phyloP scores from a whole-genome alignment of 2,797 vertebrate species.

The Vireo griseus region DNA sequence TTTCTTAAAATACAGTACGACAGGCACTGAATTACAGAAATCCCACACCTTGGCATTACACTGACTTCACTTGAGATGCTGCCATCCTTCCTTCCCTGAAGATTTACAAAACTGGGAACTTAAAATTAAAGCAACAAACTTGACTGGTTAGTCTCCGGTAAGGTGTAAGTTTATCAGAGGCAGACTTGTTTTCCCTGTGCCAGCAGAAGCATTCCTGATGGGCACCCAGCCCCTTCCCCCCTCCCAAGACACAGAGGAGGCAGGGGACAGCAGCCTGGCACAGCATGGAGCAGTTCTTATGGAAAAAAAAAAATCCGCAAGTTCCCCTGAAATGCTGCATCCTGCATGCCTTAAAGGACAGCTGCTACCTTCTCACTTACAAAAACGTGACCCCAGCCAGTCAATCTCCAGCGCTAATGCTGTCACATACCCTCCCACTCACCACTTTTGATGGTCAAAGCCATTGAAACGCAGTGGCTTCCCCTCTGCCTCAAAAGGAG shows the following conservation, averaged over 20 bases:
- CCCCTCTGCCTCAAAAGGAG: background rate
- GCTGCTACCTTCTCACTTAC: slow-evolving; percentile 58
- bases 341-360: slow-evolving; percentile 40
- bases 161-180: background rate
- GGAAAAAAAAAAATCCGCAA: background rate
- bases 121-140: background rate
- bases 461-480: background rate
- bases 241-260: background rate
- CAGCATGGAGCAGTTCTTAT: background rate
- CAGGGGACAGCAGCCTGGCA: background rate
- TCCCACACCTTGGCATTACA: background rate
- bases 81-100: background rate
- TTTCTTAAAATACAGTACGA: background rate
- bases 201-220: background rate
- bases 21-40: background rate
- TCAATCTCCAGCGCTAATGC: background rate
- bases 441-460: slow-evolving; percentile 8
- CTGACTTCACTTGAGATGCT: background rate
- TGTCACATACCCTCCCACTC: background rate
- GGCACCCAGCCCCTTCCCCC: background rate
- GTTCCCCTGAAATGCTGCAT: slow-evolving; percentile 23
- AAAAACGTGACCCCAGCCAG: slow-evolving; percentile 31
- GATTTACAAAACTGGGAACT: background rate
- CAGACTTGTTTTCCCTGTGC: background rate
- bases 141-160: background rate